Evolutionary conservation across 35 echinoderm and acorn worm species (phyloP).

Genomic region (Heliocidaris tuberculata): DNA sequence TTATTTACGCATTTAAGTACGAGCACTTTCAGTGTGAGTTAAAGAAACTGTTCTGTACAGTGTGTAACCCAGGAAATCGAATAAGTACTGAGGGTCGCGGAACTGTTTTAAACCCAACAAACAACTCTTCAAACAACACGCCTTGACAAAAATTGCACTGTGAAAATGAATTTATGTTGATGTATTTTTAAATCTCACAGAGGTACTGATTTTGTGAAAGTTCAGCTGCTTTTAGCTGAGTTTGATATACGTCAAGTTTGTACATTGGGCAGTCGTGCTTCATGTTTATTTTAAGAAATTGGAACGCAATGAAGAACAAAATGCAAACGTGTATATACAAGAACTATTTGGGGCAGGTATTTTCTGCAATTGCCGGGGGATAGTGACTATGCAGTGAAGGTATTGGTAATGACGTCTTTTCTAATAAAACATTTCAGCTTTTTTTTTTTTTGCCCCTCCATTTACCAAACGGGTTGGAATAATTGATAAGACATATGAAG

Average conservation of each 20-base stretch:
- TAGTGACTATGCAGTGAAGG: background rate
- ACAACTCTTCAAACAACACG: conserved; percentile 31
- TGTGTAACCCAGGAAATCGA: conserved; percentile 43
- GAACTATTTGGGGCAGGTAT: background rate
- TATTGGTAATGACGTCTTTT: too few species aligned
- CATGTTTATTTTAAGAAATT: background rate
- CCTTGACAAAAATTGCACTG: conserved; percentile 7
- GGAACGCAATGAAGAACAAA: background rate
- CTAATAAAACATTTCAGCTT: too few species aligned
- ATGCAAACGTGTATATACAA: background rate
- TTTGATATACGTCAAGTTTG: background rate
- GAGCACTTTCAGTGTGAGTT: conserved; percentile 73
- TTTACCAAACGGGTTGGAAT: too few species aligned
- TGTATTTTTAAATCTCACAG: too few species aligned
- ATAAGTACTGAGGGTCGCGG: conserved; percentile 42
- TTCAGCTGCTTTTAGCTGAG: background rate
- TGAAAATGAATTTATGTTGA: background rate
- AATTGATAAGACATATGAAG: too few species aligned
- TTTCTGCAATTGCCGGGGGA: background rate
- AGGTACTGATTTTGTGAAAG: background rate
- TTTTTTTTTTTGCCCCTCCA: too few species aligned
- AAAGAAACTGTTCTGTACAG: conserved; percentile 55
- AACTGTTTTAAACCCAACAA: background rate
- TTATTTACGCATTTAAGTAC: conserved; percentile 91
- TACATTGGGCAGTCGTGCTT: background rate